phyloP scores from a whole-genome alignment of 2,113 vertebrate genomes.

The Heterotis niloticus region DNA sequence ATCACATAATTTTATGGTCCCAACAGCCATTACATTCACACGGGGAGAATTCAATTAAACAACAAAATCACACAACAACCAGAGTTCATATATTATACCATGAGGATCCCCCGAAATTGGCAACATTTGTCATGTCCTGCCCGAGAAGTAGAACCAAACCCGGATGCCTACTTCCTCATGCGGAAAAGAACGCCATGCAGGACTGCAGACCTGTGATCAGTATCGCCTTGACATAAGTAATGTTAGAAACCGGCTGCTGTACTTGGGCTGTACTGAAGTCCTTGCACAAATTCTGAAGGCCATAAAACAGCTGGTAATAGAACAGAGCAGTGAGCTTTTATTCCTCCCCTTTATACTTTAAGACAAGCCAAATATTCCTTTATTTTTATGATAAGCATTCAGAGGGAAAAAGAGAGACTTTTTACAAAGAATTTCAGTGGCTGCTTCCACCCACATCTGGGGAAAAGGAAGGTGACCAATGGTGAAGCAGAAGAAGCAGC shows the following conservation, averaged over 20 bases:
- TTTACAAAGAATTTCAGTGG: no score
- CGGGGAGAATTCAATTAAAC: conserved; percentile 37
- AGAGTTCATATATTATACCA: conserved; percentile 31
- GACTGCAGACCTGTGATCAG: conserved; percentile 20
- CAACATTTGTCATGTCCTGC: conserved; percentile 30
- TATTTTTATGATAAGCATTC: no score
- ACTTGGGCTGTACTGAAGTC: not conserved
- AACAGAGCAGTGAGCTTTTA: not conserved
- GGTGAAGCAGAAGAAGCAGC: no score
- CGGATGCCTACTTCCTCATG: conserved; percentile 2
- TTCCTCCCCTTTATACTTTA: no score
- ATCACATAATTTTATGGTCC: conserved; percentile 26
- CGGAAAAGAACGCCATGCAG: not conserved
- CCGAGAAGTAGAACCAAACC: conserved; percentile 17
- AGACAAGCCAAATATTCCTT: no score
- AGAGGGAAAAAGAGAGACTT: no score
- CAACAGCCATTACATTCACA: conserved; percentile 38
- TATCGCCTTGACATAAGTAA: conserved; percentile 23
- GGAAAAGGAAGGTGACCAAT: no score
- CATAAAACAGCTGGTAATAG: not conserved
- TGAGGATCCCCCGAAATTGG: conserved; percentile 27
- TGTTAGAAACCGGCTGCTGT: not conserved
- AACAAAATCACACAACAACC: conserved; percentile 24
- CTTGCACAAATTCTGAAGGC: not conserved
- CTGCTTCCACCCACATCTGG: no score